These are phyloP conservation scores for human (Homo sapiens) DNA, from an alignment of 2,113 vertebrate genomes.

Conservation along the genomic window GRCh38 chr5:62003001-62003500, in stretches of 20 bases:
- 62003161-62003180: background rate
- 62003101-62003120: background rate
- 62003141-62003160: background rate
- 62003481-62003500: background rate
- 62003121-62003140: background rate
- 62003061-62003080: background rate
- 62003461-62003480: background rate
- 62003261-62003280: background rate
- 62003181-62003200: constrained; percentile 5
- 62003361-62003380: background rate
- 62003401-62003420: background rate
- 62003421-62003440: background rate
- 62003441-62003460: background rate
- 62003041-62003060: constrained; percentile 11
- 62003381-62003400: background rate
- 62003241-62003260: background rate
- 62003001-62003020: background rate
- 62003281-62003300: background rate
- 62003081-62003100: background rate
- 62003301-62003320: constrained; percentile 4
- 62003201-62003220: background rate
- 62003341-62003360: background rate
- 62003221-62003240: constrained; percentile 14
- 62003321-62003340: background rate
- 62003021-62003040: background rate